Base-by-base conservation (phyloP, 2,113 vertebrate genomes). In the Orientallactaga bullata region DNA sequence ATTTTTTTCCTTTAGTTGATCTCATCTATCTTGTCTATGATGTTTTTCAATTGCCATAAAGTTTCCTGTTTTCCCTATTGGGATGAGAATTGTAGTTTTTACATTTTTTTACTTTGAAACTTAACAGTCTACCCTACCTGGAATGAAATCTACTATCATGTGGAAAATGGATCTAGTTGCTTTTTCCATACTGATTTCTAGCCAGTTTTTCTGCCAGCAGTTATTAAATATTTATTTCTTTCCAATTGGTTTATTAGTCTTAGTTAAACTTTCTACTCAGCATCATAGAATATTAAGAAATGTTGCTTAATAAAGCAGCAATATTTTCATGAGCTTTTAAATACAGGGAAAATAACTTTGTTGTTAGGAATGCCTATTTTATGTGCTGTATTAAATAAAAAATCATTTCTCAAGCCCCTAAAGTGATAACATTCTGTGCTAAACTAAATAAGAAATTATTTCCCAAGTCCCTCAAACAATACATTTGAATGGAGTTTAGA, bases 201-300 rank as follows among this genome's bases (percentile, higher is more conserved):
- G 47, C 61, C 85, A 63, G 16, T 84, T 60, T 91, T 93, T 89
- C 37, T 72, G 47, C 42, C 7, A 42, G 61, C 26, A 71, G 24
- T 91, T 94, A 73, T 51, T 89, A 78, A 95, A 32, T 83, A 90
- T 74, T 81, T 82, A 61, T 93, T 71, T 68, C 35, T 83, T 93
- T 81, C 17, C 47, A 80, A 60, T 7, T 68, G 28, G 35, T 63
- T 96, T 91, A 76, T 89, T 91, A 89, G 24, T 82, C 65, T 84
- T 66, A 55, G 84, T 83, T 90, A 91, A 95, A 77, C 69, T 93
- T 95, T 88, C 68, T 93, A 71, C 35, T 89, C 76, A 89, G 37
- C 66, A 60, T 55, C 71, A 78, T n/a, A 77, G 88, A 82, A 78
- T 65, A 86, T 78, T 78, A 88, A 89, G 90, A 91, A 93, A 91